Base-by-base conservation (phyloP, 2,797 vertebrate genomes). In the Microctenopoma stevenorrisi region DNA sequence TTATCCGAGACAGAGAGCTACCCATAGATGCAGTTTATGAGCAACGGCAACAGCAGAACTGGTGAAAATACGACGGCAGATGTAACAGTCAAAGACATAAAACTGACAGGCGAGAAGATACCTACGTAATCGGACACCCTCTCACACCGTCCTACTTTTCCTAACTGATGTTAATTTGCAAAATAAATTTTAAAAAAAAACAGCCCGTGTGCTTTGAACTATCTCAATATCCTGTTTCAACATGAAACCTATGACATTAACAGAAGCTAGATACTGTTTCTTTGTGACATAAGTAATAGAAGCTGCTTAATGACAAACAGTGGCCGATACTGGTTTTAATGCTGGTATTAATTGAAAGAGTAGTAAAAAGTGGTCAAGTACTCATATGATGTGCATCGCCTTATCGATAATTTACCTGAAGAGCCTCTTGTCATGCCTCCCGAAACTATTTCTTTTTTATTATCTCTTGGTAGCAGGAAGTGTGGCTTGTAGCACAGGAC, bases 21-120 rank as follows among this genome's bases (percentile, higher is more conserved):
- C 8, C 46, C 15, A 37, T n/a, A 63, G 78, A 64, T 38, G 69
- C 30, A 60, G 58, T 22, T 22, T 4, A 47, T 43, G 42, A 52
- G 38, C 15, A 13, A 56, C 26, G 44, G 40, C 22, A 22, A 22
- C 14, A 28, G 74, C 55, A 44, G 30, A 57, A 7, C n/a, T 42
- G 43, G 22, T n/a, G 18, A 38, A 42, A 5, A 33, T 61, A 70
- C 28, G 58, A 37, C 35, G 30, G 6, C 0, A 18, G 37, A 60
- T 60, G 59, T 55, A 64, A 44, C 50, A 26, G 59, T 22, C 5
- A 22, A 11, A 75, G 28, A 65, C 42, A 22, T 52, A 33, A 13
- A 16, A 28, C 8, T 10, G 28, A 46, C 16, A 1, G 7, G 30
- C 12, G 3, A 13, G 37, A 25, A 4, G 12, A 30, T 1, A 64